Conservation (phyloP, 2,113 vertebrate species). For the Alosa alosa region DNA sequence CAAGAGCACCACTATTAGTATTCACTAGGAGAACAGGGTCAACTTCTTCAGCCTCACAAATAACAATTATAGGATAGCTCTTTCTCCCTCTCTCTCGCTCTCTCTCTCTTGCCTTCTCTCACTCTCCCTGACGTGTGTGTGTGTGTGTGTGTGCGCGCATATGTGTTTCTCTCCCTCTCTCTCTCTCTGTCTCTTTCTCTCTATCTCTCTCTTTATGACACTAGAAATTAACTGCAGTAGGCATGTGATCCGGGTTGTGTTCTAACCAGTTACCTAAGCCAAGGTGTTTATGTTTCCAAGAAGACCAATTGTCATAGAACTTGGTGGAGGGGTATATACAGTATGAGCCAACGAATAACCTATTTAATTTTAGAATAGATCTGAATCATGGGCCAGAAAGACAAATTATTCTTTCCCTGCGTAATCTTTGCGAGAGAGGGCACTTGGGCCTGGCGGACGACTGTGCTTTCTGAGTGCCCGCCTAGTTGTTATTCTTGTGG, state of each 20-base stretch:
- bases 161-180: not conserved
- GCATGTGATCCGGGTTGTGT: not conserved
- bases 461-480: no score
- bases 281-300: no score
- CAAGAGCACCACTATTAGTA: not conserved
- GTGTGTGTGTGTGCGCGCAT: not conserved
- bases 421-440: no score
- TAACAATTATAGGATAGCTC: not conserved
- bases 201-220: not conserved
- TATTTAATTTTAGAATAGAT: no score
- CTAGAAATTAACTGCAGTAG: not conserved
- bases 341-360: no score
- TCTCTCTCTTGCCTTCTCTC: not conserved
- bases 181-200: no score
- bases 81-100: not conserved
- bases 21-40: not conserved
- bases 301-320: no score
- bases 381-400: no score
- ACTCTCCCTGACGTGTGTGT: not conserved
- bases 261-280: not conserved
- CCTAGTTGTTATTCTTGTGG: not conserved
- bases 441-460: no score
- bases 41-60: not conserved
- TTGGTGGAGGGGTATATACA: no score
- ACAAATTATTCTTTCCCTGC: no score